phyloP scores from a whole-genome alignment of 2,888 invertebrate genomes.

The Eugnorisma glareosa region DNA sequence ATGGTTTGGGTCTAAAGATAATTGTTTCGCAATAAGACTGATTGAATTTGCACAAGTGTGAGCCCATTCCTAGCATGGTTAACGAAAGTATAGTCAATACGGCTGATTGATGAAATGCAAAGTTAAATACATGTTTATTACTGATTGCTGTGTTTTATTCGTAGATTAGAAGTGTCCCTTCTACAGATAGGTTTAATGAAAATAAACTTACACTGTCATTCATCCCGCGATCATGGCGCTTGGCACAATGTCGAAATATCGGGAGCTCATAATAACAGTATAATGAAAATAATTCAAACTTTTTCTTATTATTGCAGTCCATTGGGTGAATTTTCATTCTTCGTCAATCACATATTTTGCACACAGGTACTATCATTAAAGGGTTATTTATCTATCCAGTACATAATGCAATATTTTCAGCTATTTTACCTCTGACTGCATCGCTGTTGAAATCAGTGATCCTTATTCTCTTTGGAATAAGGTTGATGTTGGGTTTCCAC shows the following conservation, averaged over 20 bases:
- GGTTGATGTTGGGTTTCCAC: too few species aligned
- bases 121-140: conserved; percentile 81
- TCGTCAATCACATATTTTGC: conserved; percentile 47
- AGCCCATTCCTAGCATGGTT: not conserved
- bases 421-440: not conserved
- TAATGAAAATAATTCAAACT: not conserved
- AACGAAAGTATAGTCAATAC: conserved; percentile 28
- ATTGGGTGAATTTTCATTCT: not conserved
- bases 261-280: too few species aligned
- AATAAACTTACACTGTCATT: too few species aligned
- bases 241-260: too few species aligned
- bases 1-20: not conserved
- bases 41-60: conserved; percentile 18
- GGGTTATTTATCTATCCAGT: not conserved
- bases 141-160: conserved; percentile 72
- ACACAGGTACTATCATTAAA: conserved; percentile 38
- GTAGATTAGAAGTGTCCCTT: not conserved
- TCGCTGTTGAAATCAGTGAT: not conserved
- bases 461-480: not conserved
- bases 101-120: conserved; percentile 64
- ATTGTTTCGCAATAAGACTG: not conserved
- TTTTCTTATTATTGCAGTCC: not conserved
- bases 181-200: not conserved
- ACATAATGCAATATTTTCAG: not conserved
- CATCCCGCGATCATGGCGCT: too few species aligned